Evolutionary conservation across 2,888 invertebrate genomes (phyloP).

Genomic region (Synergus umbraculus): DNA sequence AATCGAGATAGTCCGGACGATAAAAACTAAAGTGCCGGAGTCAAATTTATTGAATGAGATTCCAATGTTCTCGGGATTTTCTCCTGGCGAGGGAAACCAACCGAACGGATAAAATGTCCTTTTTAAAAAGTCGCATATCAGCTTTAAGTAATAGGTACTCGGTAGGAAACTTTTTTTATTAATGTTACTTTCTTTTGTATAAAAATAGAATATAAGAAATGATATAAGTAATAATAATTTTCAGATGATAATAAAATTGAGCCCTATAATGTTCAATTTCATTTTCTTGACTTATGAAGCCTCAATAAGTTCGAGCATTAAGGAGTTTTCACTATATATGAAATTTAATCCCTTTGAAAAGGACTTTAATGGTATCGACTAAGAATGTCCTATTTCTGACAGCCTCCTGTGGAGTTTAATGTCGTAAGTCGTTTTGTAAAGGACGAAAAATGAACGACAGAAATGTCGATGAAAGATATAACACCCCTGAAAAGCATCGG

Average conservation of each 20-base stretch:
- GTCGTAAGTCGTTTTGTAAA: conserved; percentile 54
- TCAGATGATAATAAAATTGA: no score
- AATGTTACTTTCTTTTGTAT: background rate
- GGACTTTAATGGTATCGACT: background rate
- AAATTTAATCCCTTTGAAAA: background rate
- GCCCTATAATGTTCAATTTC: background rate
- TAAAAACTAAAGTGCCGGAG: conserved; percentile 37
- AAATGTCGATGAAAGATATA: conserved; percentile 24
- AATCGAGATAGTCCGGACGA: conserved; percentile 40
- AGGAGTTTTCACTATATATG: background rate
- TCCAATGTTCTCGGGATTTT: conserved; percentile 41
- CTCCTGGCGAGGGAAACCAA: conserved; percentile 30
- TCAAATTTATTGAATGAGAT: conserved; percentile 41
- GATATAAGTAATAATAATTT: no score
- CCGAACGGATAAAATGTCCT: conserved; percentile 28
- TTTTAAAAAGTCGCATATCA: background rate
- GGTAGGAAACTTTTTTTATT: background rate
- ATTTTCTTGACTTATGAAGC: background rate
- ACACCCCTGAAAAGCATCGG: conserved; percentile 8
- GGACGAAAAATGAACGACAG: conserved; percentile 1
- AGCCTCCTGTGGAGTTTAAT: conserved; percentile 56
- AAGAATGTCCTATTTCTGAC: conserved; percentile 32
- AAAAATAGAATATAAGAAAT: no score
- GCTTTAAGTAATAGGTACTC: background rate
- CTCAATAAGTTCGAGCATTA: background rate